Base-by-base conservation (phyloP, 92 coral and sea anemone genomes). In the Plumapathes pennacea region DNA sequence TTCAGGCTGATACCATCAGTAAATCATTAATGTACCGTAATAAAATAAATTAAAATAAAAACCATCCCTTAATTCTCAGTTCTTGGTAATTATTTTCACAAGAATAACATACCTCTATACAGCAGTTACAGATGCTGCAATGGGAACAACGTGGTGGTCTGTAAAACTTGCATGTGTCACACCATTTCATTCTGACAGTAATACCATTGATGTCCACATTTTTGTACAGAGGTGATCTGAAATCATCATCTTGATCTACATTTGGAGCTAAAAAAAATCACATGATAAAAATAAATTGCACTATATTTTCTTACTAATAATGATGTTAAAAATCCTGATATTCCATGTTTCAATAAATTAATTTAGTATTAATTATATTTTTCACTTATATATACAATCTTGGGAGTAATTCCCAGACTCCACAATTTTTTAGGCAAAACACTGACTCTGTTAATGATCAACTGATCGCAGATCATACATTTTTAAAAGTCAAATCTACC, bases 91-190 rank as follows among this genome's bases (percentile, higher is more conserved):
- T 5, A n/a, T 17, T 40, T 21, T 21, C n/a, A n/a, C n/a, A n/a
- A 3, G 27, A 21, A 8, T 51, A 54, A 18, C 88, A 38, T 64
- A 94, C 99, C 91, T 94, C 99, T 40, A 94, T 89, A 73, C 99
- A 94, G 52, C 74, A 84, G 53, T 94, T 94, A 61, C 99, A 94
- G 37, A 94, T 80, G 49, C 99, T 94, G 71, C 99, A 94, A 41
- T 94, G 99, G 30, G 99, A 94, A 45, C 99, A 94, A 39, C 99
- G 71, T n/a, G 99, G 99, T 25, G 99, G 99, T 30, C 99, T 60
- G 72, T 94, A 94, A 67, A 94, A 94, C 66, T 90, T 86, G 84
- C 99, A 94, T 5, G 99, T 94, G 39, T 94, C 99, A 50, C 99
- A 94, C 99, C 99, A 94, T 41, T 94, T 94, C 99, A 94, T 94